phyloP scores from a whole-genome alignment of 2,797 vertebrate genomes.

The Acanthurus leucopareius region DNA sequence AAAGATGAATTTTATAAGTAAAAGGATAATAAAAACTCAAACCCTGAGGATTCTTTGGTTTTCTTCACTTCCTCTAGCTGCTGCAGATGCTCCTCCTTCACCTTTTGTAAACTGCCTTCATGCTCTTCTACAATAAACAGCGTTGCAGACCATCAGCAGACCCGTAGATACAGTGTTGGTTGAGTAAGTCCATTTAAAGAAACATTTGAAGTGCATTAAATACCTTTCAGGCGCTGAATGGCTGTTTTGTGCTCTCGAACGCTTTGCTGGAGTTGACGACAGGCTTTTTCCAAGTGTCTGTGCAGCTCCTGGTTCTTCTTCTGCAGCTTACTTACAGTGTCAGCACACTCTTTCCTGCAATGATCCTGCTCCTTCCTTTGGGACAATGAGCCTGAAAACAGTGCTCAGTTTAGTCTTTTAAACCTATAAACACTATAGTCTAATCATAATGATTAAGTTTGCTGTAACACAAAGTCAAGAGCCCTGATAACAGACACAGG shows the following conservation, averaged over 20 bases:
- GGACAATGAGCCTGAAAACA: slow-evolving; percentile 58
- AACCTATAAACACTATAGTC: neutral
- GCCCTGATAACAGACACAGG: slow-evolving; percentile 6
- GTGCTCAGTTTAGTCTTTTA: neutral
- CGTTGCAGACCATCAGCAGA: slow-evolving; percentile 1
- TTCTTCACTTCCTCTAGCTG: slow-evolving; percentile 83
- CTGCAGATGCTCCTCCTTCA: slow-evolving; percentile 83
- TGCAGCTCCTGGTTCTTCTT: slow-evolving; percentile 89
- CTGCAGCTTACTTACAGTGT: slow-evolving; percentile 84
- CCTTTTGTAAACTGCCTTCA: slow-evolving; percentile 79
- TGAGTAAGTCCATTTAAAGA: neutral
- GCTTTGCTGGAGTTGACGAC: slow-evolving; percentile 88
- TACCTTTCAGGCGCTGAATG: slow-evolving; percentile 86
- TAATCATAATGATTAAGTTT: slow-evolving; percentile 4
- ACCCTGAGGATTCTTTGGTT: slow-evolving; percentile 70
- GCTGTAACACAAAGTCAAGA: slow-evolving; percentile 44
- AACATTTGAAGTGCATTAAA: neutral
- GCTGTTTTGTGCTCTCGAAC: slow-evolving; percentile 84
- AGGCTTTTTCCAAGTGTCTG: slow-evolving; percentile 89
- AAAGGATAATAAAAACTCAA: slow-evolving; percentile 40
- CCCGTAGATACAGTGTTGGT: too few relatives aligned
- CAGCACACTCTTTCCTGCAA: slow-evolving; percentile 80
- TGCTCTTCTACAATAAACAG: slow-evolving; percentile 84
- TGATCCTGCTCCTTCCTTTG: slow-evolving; percentile 63
- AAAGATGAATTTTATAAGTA: neutral